Conservation (phyloP, 2,888 invertebrate genomes). For the Tethea ocularis region DNA sequence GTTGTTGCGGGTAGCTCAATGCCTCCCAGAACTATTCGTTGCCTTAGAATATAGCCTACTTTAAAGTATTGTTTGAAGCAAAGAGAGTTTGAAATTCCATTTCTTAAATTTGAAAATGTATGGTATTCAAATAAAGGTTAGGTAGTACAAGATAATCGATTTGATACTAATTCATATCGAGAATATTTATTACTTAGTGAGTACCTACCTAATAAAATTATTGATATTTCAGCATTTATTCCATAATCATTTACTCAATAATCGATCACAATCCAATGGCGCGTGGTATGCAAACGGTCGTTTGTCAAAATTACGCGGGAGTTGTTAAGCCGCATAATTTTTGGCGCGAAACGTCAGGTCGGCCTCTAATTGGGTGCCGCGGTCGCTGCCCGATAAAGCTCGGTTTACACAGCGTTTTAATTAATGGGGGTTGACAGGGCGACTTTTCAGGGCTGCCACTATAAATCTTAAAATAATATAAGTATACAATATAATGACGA, state of each 20-base stretch:
- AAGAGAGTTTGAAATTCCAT: not conserved
- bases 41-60: not conserved
- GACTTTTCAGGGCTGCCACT: slow-evolving; percentile 48
- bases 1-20: slow-evolving; percentile 28
- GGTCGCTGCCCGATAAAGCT: slow-evolving; percentile 74
- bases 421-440: slow-evolving; percentile 77
- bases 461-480: slow-evolving; percentile 2
- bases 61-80: not conserved
- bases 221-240: too few relatives aligned
- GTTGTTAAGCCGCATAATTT: slow-evolving; percentile 81
- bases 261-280: slow-evolving; percentile 63
- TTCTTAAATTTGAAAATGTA: too few relatives aligned
- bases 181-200: too few relatives aligned
- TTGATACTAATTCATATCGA: not conserved
- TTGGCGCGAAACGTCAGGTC: slow-evolving; percentile 68
- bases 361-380: slow-evolving; percentile 72
- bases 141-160: too few relatives aligned
- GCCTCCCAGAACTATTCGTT: slow-evolving; percentile 22
- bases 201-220: too few relatives aligned
- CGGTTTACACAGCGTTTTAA: slow-evolving; percentile 81
- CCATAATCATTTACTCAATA: slow-evolving; percentile 46
- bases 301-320: slow-evolving; percentile 78
- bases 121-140: too few relatives aligned
- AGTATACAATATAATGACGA: too few relatives aligned
- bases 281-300: slow-evolving; percentile 66